A percentile compares a stretch with the other conserved stretches of the same genome.
Evolutionary conservation across 2,113 vertebrate genomes (phyloP).

Genomic region (Phalacrocorax brasilianus): DNA sequence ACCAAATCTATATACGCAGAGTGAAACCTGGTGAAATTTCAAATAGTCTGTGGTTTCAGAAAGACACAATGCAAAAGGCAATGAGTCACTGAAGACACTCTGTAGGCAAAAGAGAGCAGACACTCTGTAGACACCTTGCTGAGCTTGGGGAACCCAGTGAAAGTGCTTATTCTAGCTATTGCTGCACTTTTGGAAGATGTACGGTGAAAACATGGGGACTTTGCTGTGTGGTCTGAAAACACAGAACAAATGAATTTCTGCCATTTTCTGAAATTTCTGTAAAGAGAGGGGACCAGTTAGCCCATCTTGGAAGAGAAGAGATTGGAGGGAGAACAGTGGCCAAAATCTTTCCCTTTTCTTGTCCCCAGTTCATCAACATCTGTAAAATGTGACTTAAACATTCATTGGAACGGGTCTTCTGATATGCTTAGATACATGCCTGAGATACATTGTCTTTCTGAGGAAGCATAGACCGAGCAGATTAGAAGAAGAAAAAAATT

Average conservation of each 20-base stretch:
- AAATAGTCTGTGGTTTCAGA: background rate
- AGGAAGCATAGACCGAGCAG: background rate
- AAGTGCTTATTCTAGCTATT: background rate
- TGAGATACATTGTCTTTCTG: background rate
- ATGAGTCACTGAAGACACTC: background rate
- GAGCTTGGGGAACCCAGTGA: background rate
- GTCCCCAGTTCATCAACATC: background rate
- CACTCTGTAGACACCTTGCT: background rate
- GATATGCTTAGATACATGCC: background rate
- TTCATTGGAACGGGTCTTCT: background rate
- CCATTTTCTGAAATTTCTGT: background rate
- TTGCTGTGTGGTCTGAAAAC: background rate
- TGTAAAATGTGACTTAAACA: background rate
- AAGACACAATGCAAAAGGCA: background rate
- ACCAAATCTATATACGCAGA: background rate
- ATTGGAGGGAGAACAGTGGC: background rate
- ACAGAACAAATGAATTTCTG: background rate
- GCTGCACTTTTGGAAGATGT: background rate
- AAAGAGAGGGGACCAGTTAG: background rate
- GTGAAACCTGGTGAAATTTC: background rate
- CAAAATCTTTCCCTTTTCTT: background rate
- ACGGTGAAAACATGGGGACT: background rate
- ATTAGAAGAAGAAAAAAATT: background rate
- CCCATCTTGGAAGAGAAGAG: background rate
- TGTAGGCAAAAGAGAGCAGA: background rate